Evolutionary conservation across 2,113 vertebrate species (phyloP).

Genomic region (Muscicapa adusta): DNA sequence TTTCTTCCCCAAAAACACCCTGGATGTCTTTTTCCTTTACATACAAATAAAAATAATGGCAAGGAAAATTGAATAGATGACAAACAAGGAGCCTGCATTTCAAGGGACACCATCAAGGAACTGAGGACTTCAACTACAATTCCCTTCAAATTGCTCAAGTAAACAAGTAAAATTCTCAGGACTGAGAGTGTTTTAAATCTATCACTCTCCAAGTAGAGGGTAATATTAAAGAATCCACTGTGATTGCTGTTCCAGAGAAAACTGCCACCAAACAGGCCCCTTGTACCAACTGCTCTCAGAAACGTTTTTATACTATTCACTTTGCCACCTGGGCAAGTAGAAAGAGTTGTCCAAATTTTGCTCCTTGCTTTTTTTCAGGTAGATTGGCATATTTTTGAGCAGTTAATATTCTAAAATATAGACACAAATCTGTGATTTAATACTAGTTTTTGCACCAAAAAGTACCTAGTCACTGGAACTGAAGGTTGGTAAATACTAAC

Average conservation of each 20-base stretch:
- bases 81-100: constrained; percentile 4
- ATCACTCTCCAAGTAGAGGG: not conserved
- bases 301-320: not conserved
- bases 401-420: not conserved
- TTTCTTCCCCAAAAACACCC: not conserved
- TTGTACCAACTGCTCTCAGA: not conserved
- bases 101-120: not conserved
- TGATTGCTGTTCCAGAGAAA: not conserved
- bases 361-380: not conserved
- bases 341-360: not conserved
- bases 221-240: not conserved
- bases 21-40: not conserved
- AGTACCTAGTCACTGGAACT: not conserved
- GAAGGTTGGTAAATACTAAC: not conserved
- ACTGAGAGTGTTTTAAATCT: not conserved
- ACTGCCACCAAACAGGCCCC: not conserved
- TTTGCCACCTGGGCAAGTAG: not conserved
- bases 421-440: not conserved
- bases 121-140: not conserved
- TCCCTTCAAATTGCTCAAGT: not conserved
- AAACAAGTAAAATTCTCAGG: not conserved
- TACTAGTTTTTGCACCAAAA: not conserved
- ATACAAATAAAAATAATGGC: not conserved
- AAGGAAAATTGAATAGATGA: not conserved
- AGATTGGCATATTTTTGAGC: not conserved